A percentile compares a stretch with the other conserved stretches of the same genome.
phyloP scores from a whole-genome alignment of 2,888 invertebrate species.

The Agonopterix arenella region DNA sequence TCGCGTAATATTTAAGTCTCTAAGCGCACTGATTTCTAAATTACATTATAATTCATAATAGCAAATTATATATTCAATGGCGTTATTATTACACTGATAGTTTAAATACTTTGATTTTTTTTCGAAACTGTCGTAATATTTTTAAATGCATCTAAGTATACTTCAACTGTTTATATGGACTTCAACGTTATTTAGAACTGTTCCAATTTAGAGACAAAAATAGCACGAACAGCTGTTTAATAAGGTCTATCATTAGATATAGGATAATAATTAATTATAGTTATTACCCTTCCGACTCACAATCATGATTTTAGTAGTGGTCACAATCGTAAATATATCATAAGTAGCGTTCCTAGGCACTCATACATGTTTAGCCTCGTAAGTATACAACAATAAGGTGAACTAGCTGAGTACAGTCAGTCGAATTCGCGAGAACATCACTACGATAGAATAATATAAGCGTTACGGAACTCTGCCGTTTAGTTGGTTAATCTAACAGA shows the following conservation, averaged over 20 bases:
- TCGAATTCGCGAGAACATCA: conserved; percentile 41
- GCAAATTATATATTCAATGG: conserved; percentile 49
- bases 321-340: conserved; percentile 67
- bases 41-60: conserved; percentile 38
- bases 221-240: conserved; percentile 53
- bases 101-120: conserved; percentile 6
- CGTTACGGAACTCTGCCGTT: conserved; percentile 27
- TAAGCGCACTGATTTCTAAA: conserved; percentile 63
- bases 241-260: conserved; percentile 42
- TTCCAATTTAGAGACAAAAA: conserved; percentile 57
- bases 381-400: conserved; percentile 22
- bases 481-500: conserved; percentile 7
- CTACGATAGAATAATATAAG: conserved; percentile 26
- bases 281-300: conserved; percentile 70
- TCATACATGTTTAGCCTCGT: conserved; percentile 63
- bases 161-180: conserved; percentile 42
- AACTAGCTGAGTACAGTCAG: conserved; percentile 45
- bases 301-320: conserved; percentile 66
- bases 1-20: conserved; percentile 53
- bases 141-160: conserved; percentile 54
- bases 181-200: conserved; percentile 37
- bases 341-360: conserved; percentile 74
- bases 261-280: conserved; percentile 51
- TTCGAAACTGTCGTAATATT: conserved; percentile 25
- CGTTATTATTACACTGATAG: conserved; percentile 7